Base-by-base conservation (phyloP, 2,113 vertebrate species). In the Dromas ardeola region DNA sequence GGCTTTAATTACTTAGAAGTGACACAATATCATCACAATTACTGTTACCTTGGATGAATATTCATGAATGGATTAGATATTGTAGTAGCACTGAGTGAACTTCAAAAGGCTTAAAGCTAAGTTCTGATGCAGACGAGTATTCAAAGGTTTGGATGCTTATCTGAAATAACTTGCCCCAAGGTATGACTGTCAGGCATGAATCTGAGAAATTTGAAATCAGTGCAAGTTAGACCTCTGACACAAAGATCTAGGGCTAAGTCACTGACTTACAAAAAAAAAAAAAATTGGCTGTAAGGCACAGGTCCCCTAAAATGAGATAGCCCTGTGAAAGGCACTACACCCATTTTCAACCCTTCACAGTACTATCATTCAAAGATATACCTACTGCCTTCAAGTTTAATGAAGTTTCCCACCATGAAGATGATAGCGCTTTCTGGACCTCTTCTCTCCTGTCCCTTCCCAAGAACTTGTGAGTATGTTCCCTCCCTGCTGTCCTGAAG, bases 1-100 rank as follows among this genome's bases (percentile, higher is more conserved):
- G 62, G 23, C n/a, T 92, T 96, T 80, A 81, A 80, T 96, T 95
- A 90, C 94, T 70, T 92, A 88, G 59, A 84, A 96, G 74, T 93
- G 92, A 94, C 88, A 95, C 66, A 95, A 56, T 78, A 70, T 20
- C 70, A 90, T 76, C 62, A 87, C 85, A 88, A 87, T 82, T 91
- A 26, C 67, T 77, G 13, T 70, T 95, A 87, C 47, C 55, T 92
- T 82, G 58, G 20, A 91, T 97, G 89, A 96, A 96, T 97, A 97
- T 97, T 97, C 80, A 97, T 95, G 53, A 84, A 70, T 18, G 36
- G 22, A 47, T 95, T 91, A 72, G 40, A 71, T 81, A 65, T 27
- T 62, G 20, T 34, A 22, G 66, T 49, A 81, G 18, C 4, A 4
- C 19, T 79, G 53, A 76, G 45, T 40, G 40, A 88, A 90, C 73